Base-by-base conservation (phyloP, 2,888 invertebrate genomes). In the Camponotus fellah region DNA sequence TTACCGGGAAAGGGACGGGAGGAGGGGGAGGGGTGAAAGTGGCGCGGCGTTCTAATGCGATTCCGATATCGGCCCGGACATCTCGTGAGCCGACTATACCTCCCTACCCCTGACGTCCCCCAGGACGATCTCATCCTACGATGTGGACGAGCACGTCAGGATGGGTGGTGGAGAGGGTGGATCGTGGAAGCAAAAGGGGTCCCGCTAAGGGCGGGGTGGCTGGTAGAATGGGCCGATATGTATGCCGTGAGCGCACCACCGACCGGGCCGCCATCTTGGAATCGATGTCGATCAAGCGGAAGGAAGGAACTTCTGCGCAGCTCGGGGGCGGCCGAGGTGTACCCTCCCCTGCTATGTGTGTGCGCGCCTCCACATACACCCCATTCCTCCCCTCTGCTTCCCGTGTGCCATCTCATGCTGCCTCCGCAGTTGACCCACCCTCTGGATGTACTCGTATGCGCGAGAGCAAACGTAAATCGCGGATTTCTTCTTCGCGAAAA, bases 251-350 rank as follows among this genome's bases (percentile, higher is more conserved):
- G 91, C 91, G 91, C 92, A 92, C 89, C 87, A 74, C 85, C 86
- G 86, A 80, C 88, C 85, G 86, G 53, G 89, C 92, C 92, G 93
- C 94, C 94, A 94, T 94, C 94, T 94, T 94, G 93, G 92, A 94
- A 93, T 93, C 93, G 93, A 92, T 92, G 93, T 93, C 91, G 94
- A 94, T 94, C 93, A 92, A 91, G 92, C 93, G 92, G 93, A 93
- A 93, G 93, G 93, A 93, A 92, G 92, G 92, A 92, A 92, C 91
- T 92, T 90, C 92, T 93, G 92, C 93, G 93, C 93, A 93, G 92
- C 91, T 92, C 88, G 86, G 87, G 85, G 88, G 86, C 85, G 86
- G 85, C 77, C 87, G 87, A 89, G 90, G 89, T 88, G 86, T 91
- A 90, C 84, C 91, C 90, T 87, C 87, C 89, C 87, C 83, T 74